Evolutionary conservation across 2,113 vertebrate genomes (phyloP), one percentile per base, ranked within the genome.

Genomic region (Haemorhous mexicanus): DNA sequence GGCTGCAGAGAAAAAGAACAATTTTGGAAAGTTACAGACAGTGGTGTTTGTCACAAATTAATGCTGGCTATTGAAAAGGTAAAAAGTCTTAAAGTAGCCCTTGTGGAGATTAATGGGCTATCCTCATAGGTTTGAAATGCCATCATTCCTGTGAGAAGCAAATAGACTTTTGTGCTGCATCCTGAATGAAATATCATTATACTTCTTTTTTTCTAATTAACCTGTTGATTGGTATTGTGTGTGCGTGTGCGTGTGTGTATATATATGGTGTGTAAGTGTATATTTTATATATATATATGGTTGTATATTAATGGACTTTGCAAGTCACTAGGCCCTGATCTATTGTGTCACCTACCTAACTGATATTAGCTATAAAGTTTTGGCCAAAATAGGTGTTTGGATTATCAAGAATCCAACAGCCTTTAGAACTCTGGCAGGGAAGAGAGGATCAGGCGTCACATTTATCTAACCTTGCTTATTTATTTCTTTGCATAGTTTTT

Each of bases 241-340:
- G 1, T 62, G 7, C 43, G 1, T 46, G 3, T 59, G 2, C 47
- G 6, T 70, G 1, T 56, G 3, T 46, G 10, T 32, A 3, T 35
- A 6, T 32, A 9, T 32, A 35, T 26, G 7, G 7, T 44, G 7
- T 50, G 5, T 18, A 23, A 28, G 18, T 66, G 2, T 74, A 26
- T 39, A 21, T 13, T 27, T 3, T 50, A 6, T 24, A 11, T 30
- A 28, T 37, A 21, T n/a, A 24, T n/a, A 24, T 46, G 6, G 41
- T 37, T 37, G 13, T 56, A 28, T 56, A 33, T 43, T 46, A 12
- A 24, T 74, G 58, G 27, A 14, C 7, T 80, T 44, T 53, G 30
- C 28, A 47, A 74, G 26, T 56, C 30, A 74, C n/a, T 30, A 90
- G 23, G 30, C 21, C 10, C 20, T 44, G 39, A 21, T 91, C 8